Conservation (phyloP, 2,797 vertebrate species). For the Syncerus caffer region DNA sequence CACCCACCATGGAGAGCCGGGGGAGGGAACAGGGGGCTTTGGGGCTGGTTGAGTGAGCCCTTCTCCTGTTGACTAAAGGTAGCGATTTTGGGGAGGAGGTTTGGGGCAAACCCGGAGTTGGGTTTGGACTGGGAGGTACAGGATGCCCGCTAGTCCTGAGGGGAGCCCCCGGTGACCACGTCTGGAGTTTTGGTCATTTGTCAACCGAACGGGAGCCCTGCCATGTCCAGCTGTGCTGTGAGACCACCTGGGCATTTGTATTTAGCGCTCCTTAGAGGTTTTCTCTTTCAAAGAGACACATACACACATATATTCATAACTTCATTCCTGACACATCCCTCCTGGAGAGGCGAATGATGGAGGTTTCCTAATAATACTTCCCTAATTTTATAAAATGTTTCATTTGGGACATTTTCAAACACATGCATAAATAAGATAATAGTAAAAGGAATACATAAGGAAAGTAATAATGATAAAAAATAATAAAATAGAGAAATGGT, state of each 20-base stretch:
- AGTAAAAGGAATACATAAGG: background rate
- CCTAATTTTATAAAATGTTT: background rate
- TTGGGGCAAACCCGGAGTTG: background rate
- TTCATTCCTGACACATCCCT: background rate
- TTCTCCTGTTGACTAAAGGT: background rate
- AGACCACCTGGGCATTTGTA: background rate
- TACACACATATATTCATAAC: background rate
- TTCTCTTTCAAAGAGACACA: background rate
- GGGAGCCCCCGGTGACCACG: no score
- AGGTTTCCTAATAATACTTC: no score
- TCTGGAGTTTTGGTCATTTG: background rate
- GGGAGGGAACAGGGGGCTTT: rapidly evolving
- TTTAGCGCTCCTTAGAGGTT: background rate
- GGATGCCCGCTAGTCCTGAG: background rate
- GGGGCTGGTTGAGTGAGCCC: background rate
- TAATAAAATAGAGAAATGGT: background rate
- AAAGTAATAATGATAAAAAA: background rate
- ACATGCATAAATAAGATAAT: no score
- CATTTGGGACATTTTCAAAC: no score
- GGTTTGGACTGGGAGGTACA: background rate
- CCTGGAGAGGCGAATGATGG: background rate
- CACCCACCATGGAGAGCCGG: rapidly evolving
- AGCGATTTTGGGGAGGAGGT: rapidly evolving
- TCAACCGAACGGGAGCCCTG: rapidly evolving
- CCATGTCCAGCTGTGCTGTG: rapidly evolving